phyloP scores from a whole-genome alignment of 2,797 vertebrate genomes.

The Borostomias antarcticus region DNA sequence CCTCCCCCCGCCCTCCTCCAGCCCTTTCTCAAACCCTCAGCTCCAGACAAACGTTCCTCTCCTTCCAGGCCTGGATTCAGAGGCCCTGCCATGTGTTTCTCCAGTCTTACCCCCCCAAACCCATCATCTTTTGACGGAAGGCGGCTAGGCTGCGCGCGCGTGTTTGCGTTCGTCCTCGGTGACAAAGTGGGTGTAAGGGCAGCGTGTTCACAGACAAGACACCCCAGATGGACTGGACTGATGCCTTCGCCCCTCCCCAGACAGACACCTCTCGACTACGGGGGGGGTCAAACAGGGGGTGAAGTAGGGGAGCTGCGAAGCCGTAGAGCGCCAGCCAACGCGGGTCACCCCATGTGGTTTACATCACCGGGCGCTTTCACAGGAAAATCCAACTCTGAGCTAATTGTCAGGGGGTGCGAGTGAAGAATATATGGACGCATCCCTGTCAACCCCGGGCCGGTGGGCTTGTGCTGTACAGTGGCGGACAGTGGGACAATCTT shows the following conservation, averaged over 20 bases:
- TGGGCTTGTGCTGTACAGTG: neutral
- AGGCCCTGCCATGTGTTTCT: conserved; percentile 6
- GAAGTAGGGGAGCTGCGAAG: neutral
- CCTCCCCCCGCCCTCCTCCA: neutral
- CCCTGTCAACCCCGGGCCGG: neutral
- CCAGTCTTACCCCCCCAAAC: too few species aligned
- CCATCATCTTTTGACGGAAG: neutral
- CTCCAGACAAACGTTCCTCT: neutral
- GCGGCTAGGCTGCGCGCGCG: neutral
- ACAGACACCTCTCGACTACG: too few species aligned
- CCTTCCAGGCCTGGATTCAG: neutral
- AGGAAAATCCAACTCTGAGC: conserved; percentile 6
- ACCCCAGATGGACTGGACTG: conserved; percentile 16
- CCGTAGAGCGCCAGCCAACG: conserved; percentile 17
- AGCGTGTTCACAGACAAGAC: neutral
- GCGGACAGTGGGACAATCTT: neutral
- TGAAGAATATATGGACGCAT: neutral
- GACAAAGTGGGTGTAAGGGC: neutral
- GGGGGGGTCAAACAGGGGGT: neutral
- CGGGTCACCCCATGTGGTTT: conserved; percentile 32
- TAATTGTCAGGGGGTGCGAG: conserved; percentile 12
- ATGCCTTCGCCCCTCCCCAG: neutral
- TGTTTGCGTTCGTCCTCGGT: neutral
- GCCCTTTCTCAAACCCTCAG: neutral
- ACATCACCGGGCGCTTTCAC: conserved; percentile 31